phyloP scores from a whole-genome alignment of 2,888 invertebrate species.

The Coecobrya sp. region DNA sequence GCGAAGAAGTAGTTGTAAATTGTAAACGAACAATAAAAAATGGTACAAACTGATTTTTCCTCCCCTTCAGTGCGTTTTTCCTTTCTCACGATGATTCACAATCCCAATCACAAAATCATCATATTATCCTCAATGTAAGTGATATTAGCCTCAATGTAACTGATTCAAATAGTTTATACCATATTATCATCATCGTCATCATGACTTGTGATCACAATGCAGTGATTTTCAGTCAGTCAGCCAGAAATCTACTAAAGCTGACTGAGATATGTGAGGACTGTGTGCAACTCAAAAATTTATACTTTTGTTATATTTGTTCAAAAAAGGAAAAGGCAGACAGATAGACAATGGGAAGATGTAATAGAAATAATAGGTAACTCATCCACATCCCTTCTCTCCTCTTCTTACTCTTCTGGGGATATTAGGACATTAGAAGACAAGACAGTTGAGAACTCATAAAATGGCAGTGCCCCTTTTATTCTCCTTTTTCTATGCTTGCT shows the following conservation, averaged over 20 bases:
- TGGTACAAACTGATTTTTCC: conserved; percentile 28
- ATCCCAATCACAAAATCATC: conserved; percentile 14
- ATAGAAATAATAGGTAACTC: conserved; percentile 42
- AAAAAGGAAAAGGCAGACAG: neutral
- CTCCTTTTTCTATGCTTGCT: conserved; percentile 23
- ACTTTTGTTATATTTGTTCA: neutral
- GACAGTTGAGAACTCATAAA: conserved; percentile 66
- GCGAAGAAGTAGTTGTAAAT: conserved; percentile 43
- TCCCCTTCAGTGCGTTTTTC: conserved; percentile 8
- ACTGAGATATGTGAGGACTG: neutral
- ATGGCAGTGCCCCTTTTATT: conserved; percentile 18
- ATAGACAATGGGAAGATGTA: conserved; percentile 20
- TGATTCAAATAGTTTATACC: conserved; percentile 33
- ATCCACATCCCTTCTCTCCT: conserved; percentile 10
- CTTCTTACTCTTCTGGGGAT: conserved; percentile 14
- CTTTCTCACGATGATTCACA: neutral
- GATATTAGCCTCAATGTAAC: conserved; percentile 35
- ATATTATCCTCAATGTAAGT: conserved; percentile 30
- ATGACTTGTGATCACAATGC: conserved; percentile 33
- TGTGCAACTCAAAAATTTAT: neutral
- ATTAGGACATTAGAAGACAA: conserved; percentile 34
- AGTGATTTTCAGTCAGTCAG: conserved; percentile 43
- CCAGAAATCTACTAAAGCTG: conserved; percentile 22
- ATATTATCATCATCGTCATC: conserved; percentile 33
- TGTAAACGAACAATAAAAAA: conserved; percentile 52